Evolutionary conservation across 2,888 invertebrate species (phyloP).

Genomic region (Tetramorium bicarinatum): DNA sequence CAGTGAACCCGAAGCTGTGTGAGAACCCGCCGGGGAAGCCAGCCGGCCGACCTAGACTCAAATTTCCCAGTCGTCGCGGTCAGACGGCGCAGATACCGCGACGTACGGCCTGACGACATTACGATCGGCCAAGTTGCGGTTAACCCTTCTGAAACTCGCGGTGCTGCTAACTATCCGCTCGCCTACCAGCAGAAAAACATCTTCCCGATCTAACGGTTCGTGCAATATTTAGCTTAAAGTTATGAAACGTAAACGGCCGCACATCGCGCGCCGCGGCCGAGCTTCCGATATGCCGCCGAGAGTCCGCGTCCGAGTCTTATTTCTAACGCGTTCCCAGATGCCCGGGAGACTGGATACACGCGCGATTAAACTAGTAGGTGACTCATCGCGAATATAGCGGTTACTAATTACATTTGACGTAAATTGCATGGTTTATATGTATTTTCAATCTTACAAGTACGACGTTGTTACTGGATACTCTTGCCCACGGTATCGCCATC

Average conservation of each 20-base stretch:
- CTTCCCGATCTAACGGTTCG: slow-evolving; percentile 24
- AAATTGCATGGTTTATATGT: slow-evolving; percentile 33
- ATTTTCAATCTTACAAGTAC: slow-evolving; percentile 47
- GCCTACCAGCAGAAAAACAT: neutral
- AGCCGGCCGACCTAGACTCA: slow-evolving; percentile 44
- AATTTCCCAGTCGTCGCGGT: slow-evolving; percentile 50
- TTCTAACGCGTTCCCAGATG: slow-evolving; percentile 19
- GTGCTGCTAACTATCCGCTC: slow-evolving; percentile 4
- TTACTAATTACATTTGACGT: slow-evolving; percentile 47
- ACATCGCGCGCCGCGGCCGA: neutral
- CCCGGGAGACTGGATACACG: neutral
- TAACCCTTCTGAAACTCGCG: slow-evolving; percentile 8
- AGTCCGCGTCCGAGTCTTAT: neutral
- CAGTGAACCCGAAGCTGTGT: slow-evolving; percentile 52
- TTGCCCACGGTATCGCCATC: slow-evolving; percentile 27
- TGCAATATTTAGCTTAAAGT: slow-evolving; percentile 34
- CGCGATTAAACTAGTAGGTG: slow-evolving; percentile 42
- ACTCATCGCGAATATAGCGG: slow-evolving; percentile 18
- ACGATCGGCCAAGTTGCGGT: slow-evolving; percentile 32
- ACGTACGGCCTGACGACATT: slow-evolving; percentile 42
- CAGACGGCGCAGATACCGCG: slow-evolving; percentile 26
- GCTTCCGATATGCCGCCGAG: neutral
- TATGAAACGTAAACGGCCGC: slow-evolving; percentile 28
- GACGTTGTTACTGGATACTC: slow-evolving; percentile 35
- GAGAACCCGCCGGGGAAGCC: slow-evolving; percentile 23